Conservation (phyloP, 2,888 invertebrate species). For the Troglohyphantes excavatus region DNA sequence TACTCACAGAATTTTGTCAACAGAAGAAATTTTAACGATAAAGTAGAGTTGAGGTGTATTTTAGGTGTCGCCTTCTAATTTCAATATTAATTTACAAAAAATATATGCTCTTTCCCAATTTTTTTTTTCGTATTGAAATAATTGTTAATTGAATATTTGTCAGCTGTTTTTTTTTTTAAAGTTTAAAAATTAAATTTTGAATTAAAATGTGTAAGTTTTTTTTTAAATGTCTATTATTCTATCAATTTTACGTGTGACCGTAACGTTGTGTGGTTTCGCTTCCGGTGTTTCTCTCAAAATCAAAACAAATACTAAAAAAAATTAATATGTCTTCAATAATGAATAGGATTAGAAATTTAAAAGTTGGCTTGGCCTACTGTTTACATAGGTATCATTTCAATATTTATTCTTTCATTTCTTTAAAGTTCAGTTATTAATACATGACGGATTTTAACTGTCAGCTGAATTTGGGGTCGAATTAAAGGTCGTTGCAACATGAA, state of each 20-base stretch:
- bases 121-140: no score
- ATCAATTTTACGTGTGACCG: no score
- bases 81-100: no score
- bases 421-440: background rate
- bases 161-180: no score
- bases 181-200: no score
- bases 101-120: no score
- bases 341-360: constrained; percentile 39
- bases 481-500: constrained; percentile 57
- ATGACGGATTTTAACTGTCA: background rate
- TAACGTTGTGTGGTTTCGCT: constrained; percentile 49
- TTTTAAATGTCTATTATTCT: background rate
- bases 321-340: constrained; percentile 58
- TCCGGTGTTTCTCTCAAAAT: constrained; percentile 53
- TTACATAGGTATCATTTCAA: constrained; percentile 20
- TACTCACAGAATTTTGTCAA: no score
- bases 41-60: no score
- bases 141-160: no score
- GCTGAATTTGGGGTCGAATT: constrained; percentile 54
- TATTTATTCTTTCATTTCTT: background rate
- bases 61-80: no score
- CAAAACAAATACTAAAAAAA: constrained; percentile 24
- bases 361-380: constrained; percentile 18
- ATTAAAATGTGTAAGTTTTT: background rate
- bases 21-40: no score